Percentiles rank a stretch among this genome's conserved stretches.
These are phyloP conservation scores for Fissipunctia ypsillon DNA, from an alignment of 2,888 invertebrate species.

Conservation along the genomic window DNA sequence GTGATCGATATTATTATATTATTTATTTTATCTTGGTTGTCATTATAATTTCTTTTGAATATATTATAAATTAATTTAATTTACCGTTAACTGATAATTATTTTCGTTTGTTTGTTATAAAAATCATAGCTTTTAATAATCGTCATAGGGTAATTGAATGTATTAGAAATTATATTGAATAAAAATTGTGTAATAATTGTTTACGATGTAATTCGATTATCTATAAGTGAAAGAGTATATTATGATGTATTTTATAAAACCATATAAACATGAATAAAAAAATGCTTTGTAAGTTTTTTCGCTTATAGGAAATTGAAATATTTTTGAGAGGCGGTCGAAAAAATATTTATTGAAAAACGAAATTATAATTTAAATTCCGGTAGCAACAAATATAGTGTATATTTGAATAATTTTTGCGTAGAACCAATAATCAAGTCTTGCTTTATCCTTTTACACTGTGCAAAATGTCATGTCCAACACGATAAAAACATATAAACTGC, in stretches of 20 bases:
- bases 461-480: constrained; percentile 18
- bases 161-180: constrained; percentile 57
- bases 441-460: neutral
- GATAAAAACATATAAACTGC: constrained; percentile 43
- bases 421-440: neutral
- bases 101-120: constrained; percentile 43
- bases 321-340: neutral
- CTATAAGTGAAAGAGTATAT: constrained; percentile 53
- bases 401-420: neutral
- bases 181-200: constrained; percentile 48
- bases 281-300: constrained; percentile 42
- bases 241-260: constrained; percentile 54
- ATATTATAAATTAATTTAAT: constrained; percentile 46
- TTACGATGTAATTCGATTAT: constrained; percentile 55
- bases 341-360: neutral
- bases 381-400: neutral
- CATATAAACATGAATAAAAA: constrained; percentile 42
- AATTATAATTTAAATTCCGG: neutral
- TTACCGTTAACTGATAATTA: constrained; percentile 40
- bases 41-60: constrained; percentile 58
- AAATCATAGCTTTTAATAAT: constrained; percentile 46
- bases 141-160: constrained; percentile 46
- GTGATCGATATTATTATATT: constrained; percentile 47
- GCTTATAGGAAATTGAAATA: constrained; percentile 46
- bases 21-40: constrained; percentile 50